phyloP scores from a whole-genome alignment of 92 coral and sea anemone species.

The Zoanthus solanderi region DNA sequence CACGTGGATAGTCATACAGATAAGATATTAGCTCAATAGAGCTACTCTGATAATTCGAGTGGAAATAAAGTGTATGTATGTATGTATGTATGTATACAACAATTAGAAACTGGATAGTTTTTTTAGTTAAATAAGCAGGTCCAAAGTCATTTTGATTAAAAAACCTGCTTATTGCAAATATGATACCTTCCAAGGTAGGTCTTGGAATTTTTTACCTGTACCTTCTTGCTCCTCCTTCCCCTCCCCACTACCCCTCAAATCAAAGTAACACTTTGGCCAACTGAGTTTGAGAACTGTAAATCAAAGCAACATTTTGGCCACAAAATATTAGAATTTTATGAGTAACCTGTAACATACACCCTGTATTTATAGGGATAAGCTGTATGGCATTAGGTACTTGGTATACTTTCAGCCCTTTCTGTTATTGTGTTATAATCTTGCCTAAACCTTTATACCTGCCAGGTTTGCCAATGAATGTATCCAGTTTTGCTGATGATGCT shows the following conservation, averaged over 20 bases:
- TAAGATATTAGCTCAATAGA: no score
- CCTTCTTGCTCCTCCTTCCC: neutral
- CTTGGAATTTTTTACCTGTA: neutral
- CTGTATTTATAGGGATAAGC: neutral
- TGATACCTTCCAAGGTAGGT: neutral
- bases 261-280: neutral
- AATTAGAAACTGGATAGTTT: no score
- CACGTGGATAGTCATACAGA: no score
- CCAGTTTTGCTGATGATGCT: slow-evolving; percentile 18
- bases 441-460: neutral
- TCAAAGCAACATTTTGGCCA: neutral
- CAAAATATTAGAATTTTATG: slow-evolving; percentile 1
- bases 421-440: neutral
- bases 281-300: neutral
- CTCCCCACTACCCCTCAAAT: neutral
- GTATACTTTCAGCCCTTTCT: neutral
- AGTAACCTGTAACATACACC: slow-evolving; percentile 7
- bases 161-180: neutral
- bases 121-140: no score
- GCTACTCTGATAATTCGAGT: no score
- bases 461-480: slow-evolving; percentile 16
- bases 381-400: neutral
- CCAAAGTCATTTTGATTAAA: no score
- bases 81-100: no score
- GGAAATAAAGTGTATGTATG: no score